A percentile compares a stretch with the other conserved stretches of the same genome.
These are phyloP conservation scores for Steinernema hermaphroditum DNA, from an alignment of 2,888 invertebrate species.

Conservation along the genomic window DNA sequence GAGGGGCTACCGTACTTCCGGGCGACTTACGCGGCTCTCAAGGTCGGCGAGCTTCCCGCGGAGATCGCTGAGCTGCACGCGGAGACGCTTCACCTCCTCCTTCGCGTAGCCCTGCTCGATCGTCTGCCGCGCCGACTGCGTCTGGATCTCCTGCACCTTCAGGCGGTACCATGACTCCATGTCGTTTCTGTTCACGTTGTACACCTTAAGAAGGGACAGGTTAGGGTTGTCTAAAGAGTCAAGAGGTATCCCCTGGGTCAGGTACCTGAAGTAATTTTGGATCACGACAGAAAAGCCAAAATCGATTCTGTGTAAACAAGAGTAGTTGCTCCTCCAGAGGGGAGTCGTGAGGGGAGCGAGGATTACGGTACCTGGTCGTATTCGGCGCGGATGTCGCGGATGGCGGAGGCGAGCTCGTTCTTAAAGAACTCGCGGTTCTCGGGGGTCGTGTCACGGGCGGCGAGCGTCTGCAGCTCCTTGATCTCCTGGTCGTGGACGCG, in stretches of 20 bases:
- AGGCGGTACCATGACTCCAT: slow-evolving; percentile 70
- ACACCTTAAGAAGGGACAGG: slow-evolving; percentile 42
- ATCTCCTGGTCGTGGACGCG: slow-evolving; percentile 67
- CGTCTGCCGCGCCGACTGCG: slow-evolving; percentile 67
- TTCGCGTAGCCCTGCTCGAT: slow-evolving; percentile 69
- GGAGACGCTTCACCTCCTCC: slow-evolving; percentile 69
- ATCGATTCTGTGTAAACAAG: no score
- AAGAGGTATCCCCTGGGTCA: no score
- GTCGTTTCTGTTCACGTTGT: slow-evolving; percentile 68
- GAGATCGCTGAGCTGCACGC: slow-evolving; percentile 67
- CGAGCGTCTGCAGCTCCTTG: slow-evolving; percentile 69
- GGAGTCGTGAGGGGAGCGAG: neutral
- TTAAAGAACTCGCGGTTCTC: slow-evolving; percentile 72
- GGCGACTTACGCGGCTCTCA: slow-evolving; percentile 67
- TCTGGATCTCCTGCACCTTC: slow-evolving; percentile 71
- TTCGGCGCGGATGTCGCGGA: slow-evolving; percentile 69
- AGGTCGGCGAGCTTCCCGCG: slow-evolving; percentile 68
- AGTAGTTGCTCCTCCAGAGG: no score
- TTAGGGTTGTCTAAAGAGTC: no score
- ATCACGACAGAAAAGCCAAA: no score
- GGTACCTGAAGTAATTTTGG: no score
- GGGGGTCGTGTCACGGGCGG: slow-evolving; percentile 70
- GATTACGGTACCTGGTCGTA: slow-evolving; percentile 43
- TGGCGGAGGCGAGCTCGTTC: slow-evolving; percentile 70
- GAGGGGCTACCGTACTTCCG: neutral